These are phyloP conservation scores for Thysanoteuthis rhombus DNA, from an alignment of 2,888 invertebrate species.

Conservation along the genomic window DNA sequence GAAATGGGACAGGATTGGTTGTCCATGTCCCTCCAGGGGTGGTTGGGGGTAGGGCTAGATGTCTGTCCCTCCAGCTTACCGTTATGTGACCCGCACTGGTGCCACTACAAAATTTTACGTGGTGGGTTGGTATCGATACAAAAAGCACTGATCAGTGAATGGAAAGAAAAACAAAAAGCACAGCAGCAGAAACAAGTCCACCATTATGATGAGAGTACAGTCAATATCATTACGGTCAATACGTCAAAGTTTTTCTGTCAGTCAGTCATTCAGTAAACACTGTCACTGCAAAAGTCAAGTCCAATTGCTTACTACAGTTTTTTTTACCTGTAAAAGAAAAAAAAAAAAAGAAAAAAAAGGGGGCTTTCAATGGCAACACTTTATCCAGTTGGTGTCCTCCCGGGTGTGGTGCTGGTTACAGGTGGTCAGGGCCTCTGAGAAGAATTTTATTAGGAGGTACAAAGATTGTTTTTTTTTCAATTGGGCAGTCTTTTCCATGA, in stretches of 20 bases:
- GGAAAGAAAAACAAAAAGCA: neutral
- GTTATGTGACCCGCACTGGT: neutral
- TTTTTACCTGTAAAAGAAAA: neutral
- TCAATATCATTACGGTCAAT: too few relatives aligned
- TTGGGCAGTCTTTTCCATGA: too few relatives aligned
- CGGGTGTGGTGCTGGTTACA: too few relatives aligned
- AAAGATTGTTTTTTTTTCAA: too few relatives aligned
- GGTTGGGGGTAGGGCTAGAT: neutral
- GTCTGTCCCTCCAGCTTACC: neutral
- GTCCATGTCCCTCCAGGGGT: too few relatives aligned
- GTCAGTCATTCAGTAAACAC: neutral
- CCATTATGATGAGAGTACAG: neutral
- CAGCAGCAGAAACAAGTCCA: conserved; percentile 12
- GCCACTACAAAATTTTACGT: neutral
- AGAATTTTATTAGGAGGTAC: too few relatives aligned
- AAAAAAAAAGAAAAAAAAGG: neutral
- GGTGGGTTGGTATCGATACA: neutral
- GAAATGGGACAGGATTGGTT: too few relatives aligned
- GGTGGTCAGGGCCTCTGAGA: too few relatives aligned
- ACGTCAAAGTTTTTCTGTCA: neutral
- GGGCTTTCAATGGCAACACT: too few relatives aligned
- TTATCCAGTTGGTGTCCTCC: too few relatives aligned
- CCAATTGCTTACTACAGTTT: neutral
- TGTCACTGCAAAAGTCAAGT: neutral
- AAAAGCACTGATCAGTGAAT: neutral